Evolutionary conservation across 2,888 invertebrate genomes (phyloP), one percentile per base, ranked within the genome.

Genomic region (Eristalinus sepulchralis): DNA sequence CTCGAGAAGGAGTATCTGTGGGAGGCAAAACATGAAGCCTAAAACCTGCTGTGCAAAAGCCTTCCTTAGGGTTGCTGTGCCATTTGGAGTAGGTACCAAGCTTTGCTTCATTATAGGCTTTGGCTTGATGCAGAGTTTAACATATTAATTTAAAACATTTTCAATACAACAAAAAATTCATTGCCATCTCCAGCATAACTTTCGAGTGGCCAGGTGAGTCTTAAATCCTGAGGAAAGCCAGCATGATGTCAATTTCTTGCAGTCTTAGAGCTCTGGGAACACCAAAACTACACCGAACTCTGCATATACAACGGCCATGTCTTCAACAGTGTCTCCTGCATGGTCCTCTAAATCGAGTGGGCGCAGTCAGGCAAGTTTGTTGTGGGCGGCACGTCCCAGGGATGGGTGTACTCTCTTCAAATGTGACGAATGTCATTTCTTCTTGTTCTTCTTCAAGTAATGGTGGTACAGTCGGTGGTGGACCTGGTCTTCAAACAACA

Each of bases 181-280:
- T 92, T 1, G 92, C 92, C 10, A 89, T 92, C 11, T 90, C 91
- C n/a, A 91, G 90, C 63, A 89, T 89, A 33, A 89, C 90, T 20
- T 71, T 59, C 13, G 81, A 88, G 3, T 89, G 89, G 75, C 90
- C 91, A 57, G 89, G 92, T 91, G 27, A 55, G 57, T n/a, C 9
- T 47, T 20, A n/a, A 9, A 11, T 59, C 17, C 6, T 9, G 2
- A 4, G 2, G 1, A 10, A 11, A 2, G 11, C 24, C 57, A 6
- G 1, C 13, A 10, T 27, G 24, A 57, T 13, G 10, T 0, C 57
- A 4, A 27, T 67, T n/a, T 33, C 20, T 76, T 73, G 22, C 22
- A 91, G 92, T 90, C 20, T 59, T 92, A n/a, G 92, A 92, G 71
- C 79, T 92, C 4, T 92, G 92, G 92, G 89, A 90, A 39, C 70